Evolutionary conservation across 1,140 invertebrate species (phyloP), one percentile per base, ranked within the genome.

Genomic region (Cyphomyrmex costatus): DNA sequence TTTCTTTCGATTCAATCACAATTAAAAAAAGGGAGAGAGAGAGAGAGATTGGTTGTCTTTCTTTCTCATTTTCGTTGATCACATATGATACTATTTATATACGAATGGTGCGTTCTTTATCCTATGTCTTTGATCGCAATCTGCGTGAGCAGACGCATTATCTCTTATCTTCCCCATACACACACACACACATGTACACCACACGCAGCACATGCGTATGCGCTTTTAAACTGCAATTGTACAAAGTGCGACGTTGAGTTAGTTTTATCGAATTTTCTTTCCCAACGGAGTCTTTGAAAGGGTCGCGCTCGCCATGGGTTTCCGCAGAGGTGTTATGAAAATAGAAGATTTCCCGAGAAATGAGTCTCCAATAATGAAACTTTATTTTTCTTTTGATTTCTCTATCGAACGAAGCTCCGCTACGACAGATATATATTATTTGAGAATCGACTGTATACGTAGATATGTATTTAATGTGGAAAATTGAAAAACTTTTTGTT

Each of bases 151-250:
- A 49, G 8, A 53, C 19, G 19, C 21, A n/a, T 60, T 66, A 21
- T 66, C n/a, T 21, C 10, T 21, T 65, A n/a, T 53, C 27, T 0
- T n/a, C n/a, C 36, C 16, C 8, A 24, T 12, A 63, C 4, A 14
- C 49, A 21, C 27, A 63, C 3, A 8, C 27, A 19, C 33, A 42
- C 21, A 21, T 12, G 24, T 6, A 6, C 19, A 46, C 61, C 12
- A 12, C 12, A 60, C 5, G 8, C n/a, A 33, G n/a, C 36, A 56
- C 33, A 27, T n/a, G 30, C 71, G 30, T 74, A 8, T 14, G 14
- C 3, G 33, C 53, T 74, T 74, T 74, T 58, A 42, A 74, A 36
- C 71, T 36, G 33, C 30, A n/a, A 36, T 58, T 58, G 53, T 58
- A 58, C 21, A 16, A 10, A 21, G n/a, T n/a, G 65, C 5, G 14